These are phyloP conservation scores for Hylia prasina DNA, from an alignment of 2,113 vertebrate genomes.

Conservation along the genomic window DNA sequence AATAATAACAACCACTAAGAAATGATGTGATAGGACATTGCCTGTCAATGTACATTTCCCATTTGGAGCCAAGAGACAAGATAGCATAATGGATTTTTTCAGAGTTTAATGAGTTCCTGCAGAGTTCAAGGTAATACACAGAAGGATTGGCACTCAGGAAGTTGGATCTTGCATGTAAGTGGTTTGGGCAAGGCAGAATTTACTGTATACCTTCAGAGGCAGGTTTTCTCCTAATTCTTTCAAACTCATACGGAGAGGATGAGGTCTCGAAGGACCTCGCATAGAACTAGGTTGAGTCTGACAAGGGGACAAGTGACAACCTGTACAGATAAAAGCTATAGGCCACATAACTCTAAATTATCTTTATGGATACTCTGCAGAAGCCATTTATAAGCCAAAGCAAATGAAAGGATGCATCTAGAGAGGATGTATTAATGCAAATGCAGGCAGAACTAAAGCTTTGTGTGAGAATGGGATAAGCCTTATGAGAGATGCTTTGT, in stretches of 20 bases:
- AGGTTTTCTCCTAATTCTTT: not conserved
- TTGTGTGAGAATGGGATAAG: not conserved
- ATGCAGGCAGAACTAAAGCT: not conserved
- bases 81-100: not conserved
- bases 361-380: not conserved
- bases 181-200: not conserved
- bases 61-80: not conserved
- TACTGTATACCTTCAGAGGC: not conserved
- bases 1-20: not conserved
- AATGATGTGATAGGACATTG: not conserved
- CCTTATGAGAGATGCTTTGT: not conserved
- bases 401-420: not conserved
- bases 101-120: not conserved
- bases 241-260: accelerated
- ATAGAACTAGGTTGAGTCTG: not conserved
- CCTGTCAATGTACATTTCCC: not conserved
- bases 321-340: not conserved
- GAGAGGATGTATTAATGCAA: not conserved
- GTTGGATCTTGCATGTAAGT: not conserved
- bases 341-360: not conserved
- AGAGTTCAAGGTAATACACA: not conserved
- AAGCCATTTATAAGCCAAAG: not conserved
- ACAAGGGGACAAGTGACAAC: not conserved
- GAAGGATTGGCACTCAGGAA: not conserved
- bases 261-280: not conserved